Evolutionary conservation across 2,113 vertebrate genomes (phyloP).

Genomic region (Agapornis roseicollis): DNA sequence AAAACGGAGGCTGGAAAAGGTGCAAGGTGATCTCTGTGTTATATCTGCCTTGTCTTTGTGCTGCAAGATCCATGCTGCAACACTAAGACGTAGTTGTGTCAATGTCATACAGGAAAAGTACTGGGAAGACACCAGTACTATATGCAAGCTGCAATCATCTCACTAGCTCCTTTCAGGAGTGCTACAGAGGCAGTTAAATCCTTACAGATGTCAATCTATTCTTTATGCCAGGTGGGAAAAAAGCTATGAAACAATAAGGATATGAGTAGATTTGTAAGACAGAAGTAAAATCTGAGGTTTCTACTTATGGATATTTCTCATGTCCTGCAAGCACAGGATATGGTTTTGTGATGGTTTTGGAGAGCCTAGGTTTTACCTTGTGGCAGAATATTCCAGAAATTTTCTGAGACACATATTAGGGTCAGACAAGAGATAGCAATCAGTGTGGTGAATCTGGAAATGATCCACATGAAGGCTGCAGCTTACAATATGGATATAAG

Average conservation of each 20-base stretch:
- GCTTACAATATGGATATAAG: not conserved
- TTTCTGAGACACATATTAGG: not conserved
- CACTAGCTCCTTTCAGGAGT: not conserved
- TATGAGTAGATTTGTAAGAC: not conserved
- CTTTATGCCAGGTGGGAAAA: not conserved
- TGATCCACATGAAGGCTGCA: not conserved
- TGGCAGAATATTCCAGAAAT: not conserved
- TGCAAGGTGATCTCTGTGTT: not conserved
- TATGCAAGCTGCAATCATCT: not conserved
- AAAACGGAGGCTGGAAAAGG: not conserved
- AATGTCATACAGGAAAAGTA: not conserved
- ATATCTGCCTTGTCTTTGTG: not conserved
- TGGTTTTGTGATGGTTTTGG: not conserved
- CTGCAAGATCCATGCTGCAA: not conserved
- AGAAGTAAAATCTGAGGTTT: not conserved
- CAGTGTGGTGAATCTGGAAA: not conserved
- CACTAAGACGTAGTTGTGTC: not conserved
- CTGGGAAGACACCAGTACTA: not conserved
- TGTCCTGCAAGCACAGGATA: not conserved
- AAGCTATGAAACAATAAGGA: not conserved
- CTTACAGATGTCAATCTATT: not conserved
- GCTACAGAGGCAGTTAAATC: not conserved
- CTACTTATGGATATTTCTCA: not conserved
- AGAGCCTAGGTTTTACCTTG: not conserved
- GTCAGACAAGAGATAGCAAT: not conserved